Evolutionary conservation across 2,797 vertebrate genomes (phyloP).

Genomic region (Adelosebastes latens): DNA sequence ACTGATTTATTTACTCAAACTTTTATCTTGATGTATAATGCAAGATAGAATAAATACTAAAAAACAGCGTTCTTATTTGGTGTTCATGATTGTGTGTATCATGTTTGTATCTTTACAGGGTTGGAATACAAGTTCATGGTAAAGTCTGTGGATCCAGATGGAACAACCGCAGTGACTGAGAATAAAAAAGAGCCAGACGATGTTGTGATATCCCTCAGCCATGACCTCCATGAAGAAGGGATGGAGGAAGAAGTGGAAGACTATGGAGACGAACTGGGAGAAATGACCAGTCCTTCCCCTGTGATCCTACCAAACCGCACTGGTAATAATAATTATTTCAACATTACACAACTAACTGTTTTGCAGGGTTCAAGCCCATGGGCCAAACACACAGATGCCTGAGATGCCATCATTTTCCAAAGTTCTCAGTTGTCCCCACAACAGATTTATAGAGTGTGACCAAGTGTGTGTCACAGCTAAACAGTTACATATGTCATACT

Average conservation of each 20-base stretch:
- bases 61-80: not conserved
- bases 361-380: conserved; percentile 8
- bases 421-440: not conserved
- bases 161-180: conserved; percentile 12
- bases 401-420: not conserved
- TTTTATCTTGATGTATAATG: not conserved
- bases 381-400: conserved; percentile 40
- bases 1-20: not conserved
- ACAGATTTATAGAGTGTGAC: conserved; percentile 10
- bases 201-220: not conserved
- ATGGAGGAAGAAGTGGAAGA: conserved; percentile 22
- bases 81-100: not conserved
- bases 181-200: conserved; percentile 12
- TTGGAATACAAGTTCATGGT: conserved; percentile 74
- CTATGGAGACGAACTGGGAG: conserved; percentile 13
- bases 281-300: conserved; percentile 7
- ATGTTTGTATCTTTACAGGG: conserved; percentile 60
- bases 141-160: conserved; percentile 77
- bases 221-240: conserved; percentile 6
- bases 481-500: conserved; percentile 12
- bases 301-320: conserved; percentile 41
- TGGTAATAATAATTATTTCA: conserved; percentile 43
- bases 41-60: not conserved
- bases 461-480: conserved; percentile 15
- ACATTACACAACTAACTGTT: not conserved